Evolutionary conservation across 2,888 invertebrate genomes (phyloP), one percentile per base, ranked within the genome.

Genomic region (Trachelus iudaicus): DNA sequence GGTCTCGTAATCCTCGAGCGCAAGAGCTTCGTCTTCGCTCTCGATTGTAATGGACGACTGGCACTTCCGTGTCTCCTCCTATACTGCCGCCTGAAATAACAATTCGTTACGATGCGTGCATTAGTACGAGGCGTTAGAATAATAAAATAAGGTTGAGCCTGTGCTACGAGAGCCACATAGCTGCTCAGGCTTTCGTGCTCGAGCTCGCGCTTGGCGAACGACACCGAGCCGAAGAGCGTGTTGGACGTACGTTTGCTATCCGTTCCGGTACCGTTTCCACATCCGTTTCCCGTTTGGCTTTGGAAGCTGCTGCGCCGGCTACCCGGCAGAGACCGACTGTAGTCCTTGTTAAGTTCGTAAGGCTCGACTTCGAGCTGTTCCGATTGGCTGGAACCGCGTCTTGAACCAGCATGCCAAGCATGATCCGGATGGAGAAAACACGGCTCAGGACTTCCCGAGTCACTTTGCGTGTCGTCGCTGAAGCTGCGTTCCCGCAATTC

Each of bases 301-400:
- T 97, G 97, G 90, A 97, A 97, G 34, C 97, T 97, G 56, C 97
- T 97, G 76, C 97, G 94, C 78, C 97, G 93, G 23, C 97, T 97
- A 12, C 97, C 97, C 0, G 97, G 97, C 85, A 97, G 92, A 6
- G 97, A 97, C 86, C 96, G 94, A 34, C 97, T 97, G 91, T 97
- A 97, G 92, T 97, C 97, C 90, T 96, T 96, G 79, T 95, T 96
- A 75, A 97, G 93, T 90, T 97, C 96, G 92, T 97, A 97, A 13
- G 96, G 95, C 90, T 97, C 96, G 76, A 96, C 95, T 89, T 97
- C 97, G 75, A 97, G 93, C 76, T 96, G 96, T 90, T 97, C 97
- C 0, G 97, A 97, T 89, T 97, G 97, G 71, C 97, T 97, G n/a
- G 97, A 97, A 69, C 97, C 97, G 56, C 97, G 94, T 40, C 97